Evolutionary conservation across 2,888 invertebrate genomes (phyloP), one percentile per base, ranked within the genome.

Genomic region (Drosophila anomelani): DNA sequence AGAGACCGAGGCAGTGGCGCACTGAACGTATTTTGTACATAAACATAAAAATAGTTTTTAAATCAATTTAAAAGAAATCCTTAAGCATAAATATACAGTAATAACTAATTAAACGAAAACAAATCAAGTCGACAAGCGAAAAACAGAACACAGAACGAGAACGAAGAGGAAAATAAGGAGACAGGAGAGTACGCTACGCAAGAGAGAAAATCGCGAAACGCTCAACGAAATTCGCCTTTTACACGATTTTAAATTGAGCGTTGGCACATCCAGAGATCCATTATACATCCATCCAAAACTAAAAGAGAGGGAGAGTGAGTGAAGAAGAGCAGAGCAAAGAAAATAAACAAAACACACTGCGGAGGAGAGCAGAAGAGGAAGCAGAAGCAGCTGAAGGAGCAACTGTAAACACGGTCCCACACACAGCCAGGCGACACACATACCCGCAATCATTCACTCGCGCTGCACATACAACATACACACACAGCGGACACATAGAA

Each of bases 211-310:
- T 47, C 41, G 41, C 36, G 41, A 36, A 36, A 70, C 75, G 84
- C 84, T 84, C 90, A 85, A 67, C 61, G 75, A 73, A 69, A 76
- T 89, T 84, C 84, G 84, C 84, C 84, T 75, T 84, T 84, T 84
- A 84, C 84, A 84, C 84, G 84, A 89, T 62, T 74, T 72, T 64
- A 71, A 79, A 67, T 88, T 86, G 84, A 81, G 80, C 81, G 58
- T 76, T 70, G 54, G 43, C 56, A 56, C 59, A 58, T 72, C 49
- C 51, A 76, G 71, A 61, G 60, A 61, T 61, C 60, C 60, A 61
- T 76, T 81, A 71, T 87, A 85, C 85, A 89, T 87, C 89, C 89
- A 82, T 76, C 70, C 70, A 73, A 55, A 46, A 47, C 17, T 34
- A 55, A 43, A 55, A 26, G 23, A 70, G 38, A 47, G 12, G 59